Percentiles rank a stretch among this genome's conserved stretches.
Evolutionary conservation across 2,113 vertebrate genomes (phyloP).

Genomic region (Heterocephalus glaber): DNA sequence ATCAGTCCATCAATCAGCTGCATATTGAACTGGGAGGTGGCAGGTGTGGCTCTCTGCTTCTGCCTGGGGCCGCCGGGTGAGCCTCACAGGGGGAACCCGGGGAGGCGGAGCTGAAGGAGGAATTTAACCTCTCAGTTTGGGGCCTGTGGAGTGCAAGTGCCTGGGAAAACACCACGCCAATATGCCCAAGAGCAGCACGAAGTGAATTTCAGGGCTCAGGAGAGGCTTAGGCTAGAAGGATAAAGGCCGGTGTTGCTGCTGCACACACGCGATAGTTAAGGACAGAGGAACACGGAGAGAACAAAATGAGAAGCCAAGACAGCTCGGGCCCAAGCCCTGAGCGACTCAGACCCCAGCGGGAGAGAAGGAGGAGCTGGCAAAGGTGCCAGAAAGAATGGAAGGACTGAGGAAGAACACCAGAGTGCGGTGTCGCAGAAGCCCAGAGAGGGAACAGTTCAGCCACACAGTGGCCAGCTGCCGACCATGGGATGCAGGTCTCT

Average conservation of each 20-base stretch:
- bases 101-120: neutral
- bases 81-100: too few relatives aligned
- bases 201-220: neutral
- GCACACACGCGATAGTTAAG: neutral
- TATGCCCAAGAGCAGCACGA: neutral
- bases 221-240: neutral
- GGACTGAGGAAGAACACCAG: neutral
- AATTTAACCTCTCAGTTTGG: neutral
- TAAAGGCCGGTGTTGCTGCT: neutral
- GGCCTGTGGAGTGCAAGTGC: neutral
- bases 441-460: neutral
- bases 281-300: accelerated
- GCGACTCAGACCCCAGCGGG: neutral
- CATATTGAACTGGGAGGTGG: neutral
- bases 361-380: neutral
- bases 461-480: neutral
- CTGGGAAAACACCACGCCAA: neutral
- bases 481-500: too few relatives aligned
- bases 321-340: neutral
- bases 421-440: accelerated
- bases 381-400: neutral
- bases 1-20: neutral
- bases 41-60: neutral
- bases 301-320: neutral
- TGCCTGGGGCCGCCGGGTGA: neutral